Base-by-base conservation (phyloP, 1,140 invertebrate genomes). In the Tetragonula clypearis region DNA sequence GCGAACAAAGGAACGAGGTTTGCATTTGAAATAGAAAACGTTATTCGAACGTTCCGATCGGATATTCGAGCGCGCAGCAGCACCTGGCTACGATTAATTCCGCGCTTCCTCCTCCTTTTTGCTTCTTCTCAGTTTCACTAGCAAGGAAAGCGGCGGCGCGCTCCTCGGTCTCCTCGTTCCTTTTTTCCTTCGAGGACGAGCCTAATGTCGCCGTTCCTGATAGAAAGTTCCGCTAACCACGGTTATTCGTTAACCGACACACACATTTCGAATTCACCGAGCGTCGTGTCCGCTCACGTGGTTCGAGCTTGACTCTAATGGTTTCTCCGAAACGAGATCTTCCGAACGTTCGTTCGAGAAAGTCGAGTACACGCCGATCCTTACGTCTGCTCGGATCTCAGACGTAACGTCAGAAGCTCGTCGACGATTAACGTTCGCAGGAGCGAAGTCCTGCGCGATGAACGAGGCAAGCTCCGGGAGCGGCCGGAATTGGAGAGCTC, bases 21-120 rank as follows among this genome's bases (percentile, higher is more conserved):
- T 62, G 23, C n/a, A 62, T 23, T 62, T 62, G 5, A 17, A 49
- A 73, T 53, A n/a, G 49, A 55, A 73, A 82, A 82, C 72, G 53
- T 56, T 49, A 49, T 49, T 21, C 56, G 56, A 73, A 58, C n/a
- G 35, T 69, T 69, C 62, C 35, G 62, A 77, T 83, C 73, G 55
- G 14, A n/a, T 23, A 65, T 30, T 41, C 21, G 21, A 17, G 55
- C 8, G 41, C 41, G 6, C 4, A 23, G n/a, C 69, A 81, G 55
- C 55, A 30, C 17, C 55, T 9, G 68, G n/a, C 55, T 75, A 55
- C 82, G 80, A 88, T 88, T 88, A 79, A 88, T 84, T 84, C 53
- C 82, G 14, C n/a, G 62, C 41, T 30, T 83, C 53, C 30, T 30
- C 58, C 41, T 11, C 49, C 76, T 62, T 71, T 56, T 79, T 73